Base-by-base conservation (phyloP, 2,797 vertebrate genomes). In the Phoeniculus purpureus region DNA sequence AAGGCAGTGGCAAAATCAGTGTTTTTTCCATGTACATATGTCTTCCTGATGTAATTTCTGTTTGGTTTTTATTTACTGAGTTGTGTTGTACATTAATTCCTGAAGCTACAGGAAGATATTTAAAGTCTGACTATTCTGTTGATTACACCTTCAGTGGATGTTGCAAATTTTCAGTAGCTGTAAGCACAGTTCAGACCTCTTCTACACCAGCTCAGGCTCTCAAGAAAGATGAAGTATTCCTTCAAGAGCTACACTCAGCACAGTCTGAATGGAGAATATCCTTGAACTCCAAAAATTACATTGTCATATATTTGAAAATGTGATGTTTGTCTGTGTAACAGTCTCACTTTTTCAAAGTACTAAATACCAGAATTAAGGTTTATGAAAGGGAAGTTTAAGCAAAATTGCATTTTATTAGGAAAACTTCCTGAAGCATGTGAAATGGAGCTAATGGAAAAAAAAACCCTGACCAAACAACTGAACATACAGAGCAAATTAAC, bases 61-160 rank as follows among this genome's bases (percentile, higher is more conserved):
- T 65, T 8, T 7, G n/a, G 29, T 11, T 66, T 16, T 80, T 2
- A 0, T 2, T 0, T 65, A 4, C 31, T 19, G 66, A 32, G 6
- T 50, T 0, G 2, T 37, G 12, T 14, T 12, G 17, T 70, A 48
- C 1, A 1, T 58, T 45, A 56, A 73, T 79, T 85, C 4, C 18
- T 89, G n/a, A 6, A 67, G 22, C 10, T 56, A 50, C 40, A 56
- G 21, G 31, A 72, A 81, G 7, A 32, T 50, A 10, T 54, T 84
- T 61, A 66, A 75, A 73, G 8, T 4, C 10, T 76, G 27, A 2
- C 1, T 65, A 25, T 37, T 73, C 2, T 4, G 31, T 29, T 56
- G 19, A 51, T 19, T 79, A 74, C 48, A 43, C 15, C 21, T 81
- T 52, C 26, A 60, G 12, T 15, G 34, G 6, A 17, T 54, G 12